Evolutionary conservation across 1,140 invertebrate species (phyloP), one percentile per base, ranked within the genome.

Genomic region (Cephus cinctus): DNA sequence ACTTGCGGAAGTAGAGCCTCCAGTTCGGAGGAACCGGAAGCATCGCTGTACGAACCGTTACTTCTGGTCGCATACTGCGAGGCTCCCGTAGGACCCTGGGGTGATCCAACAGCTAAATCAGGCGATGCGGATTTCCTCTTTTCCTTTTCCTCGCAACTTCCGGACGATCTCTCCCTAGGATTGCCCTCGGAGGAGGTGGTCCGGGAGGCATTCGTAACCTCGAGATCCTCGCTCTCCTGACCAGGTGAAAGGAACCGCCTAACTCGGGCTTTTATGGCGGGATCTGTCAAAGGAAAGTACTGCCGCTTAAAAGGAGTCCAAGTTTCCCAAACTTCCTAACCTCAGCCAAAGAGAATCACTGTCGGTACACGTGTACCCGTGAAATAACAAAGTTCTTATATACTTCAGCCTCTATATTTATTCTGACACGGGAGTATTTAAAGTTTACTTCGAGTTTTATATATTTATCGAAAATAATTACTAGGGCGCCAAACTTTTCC

Each of bases 251-350:
- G 69, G 64, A 90, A 85, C 47, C 87, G 82, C 55, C 85, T 80
- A 43, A 93, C 86, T 61, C 85, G 86, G 40, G 86, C 87, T 77
- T 92, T 92, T 65, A 92, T 84, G 60, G 86, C 83, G 42, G 89
- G 89, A 84, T 93, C 91, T 93, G 73, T 5, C 15, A 20, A 41
- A 36, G 8, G 34, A 36, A n/a, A 30, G 12, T n/a, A n/a, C n/a
- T n/a, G n/a, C n/a, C n/a, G n/a, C n/a, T n/a, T n/a, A n/a, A n/a
- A n/a, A n/a, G n/a, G n/a, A n/a, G n/a, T n/a, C n/a, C n/a, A n/a
- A n/a, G n/a, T n/a, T n/a, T n/a, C n/a, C n/a, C n/a, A n/a, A n/a
- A n/a, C n/a, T n/a, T n/a, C n/a, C n/a, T n/a, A n/a, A n/a, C n/a
- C n/a, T n/a, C n/a, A n/a, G n/a, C n/a, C n/a, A n/a, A n/a, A n/a